Evolutionary conservation across 2,888 invertebrate genomes (phyloP).

Genomic region (Drosophila formosana): DNA sequence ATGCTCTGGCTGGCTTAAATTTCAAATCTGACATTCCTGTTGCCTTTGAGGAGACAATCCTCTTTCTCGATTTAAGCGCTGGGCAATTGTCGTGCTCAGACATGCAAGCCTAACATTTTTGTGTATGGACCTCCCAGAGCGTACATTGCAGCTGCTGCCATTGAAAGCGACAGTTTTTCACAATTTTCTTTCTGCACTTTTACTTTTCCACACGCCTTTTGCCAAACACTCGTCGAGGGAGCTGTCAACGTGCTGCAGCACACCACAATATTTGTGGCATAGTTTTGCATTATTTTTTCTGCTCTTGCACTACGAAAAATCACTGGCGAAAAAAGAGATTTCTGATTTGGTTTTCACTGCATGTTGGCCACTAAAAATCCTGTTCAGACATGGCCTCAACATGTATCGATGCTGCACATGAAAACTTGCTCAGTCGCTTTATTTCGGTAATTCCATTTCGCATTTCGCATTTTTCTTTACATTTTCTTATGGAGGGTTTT

Average conservation of each 20-base stretch:
- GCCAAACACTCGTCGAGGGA: constrained; percentile 19
- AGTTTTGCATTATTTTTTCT: constrained; percentile 44
- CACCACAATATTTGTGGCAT: constrained; percentile 46
- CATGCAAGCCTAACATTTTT: constrained; percentile 18
- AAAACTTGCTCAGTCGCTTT: constrained; percentile 39
- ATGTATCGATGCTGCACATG: constrained; percentile 47
- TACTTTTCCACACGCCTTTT: constrained; percentile 12
- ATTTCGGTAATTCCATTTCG: constrained; percentile 5
- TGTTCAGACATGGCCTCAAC: constrained; percentile 48
- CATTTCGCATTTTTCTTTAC: constrained; percentile 29
- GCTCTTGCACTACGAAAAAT: not conserved
- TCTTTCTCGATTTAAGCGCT: constrained; percentile 20
- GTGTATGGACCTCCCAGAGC: constrained; percentile 1
- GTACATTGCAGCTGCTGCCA: constrained; percentile 26
- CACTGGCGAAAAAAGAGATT: constrained; percentile 35
- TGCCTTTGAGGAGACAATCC: not conserved
- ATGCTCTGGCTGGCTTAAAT: not conserved
- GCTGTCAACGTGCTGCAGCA: constrained; percentile 41
- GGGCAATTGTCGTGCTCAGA: constrained; percentile 35
- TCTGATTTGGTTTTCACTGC: constrained; percentile 45
- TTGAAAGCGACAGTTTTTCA: not conserved
- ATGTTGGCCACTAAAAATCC: constrained; percentile 41
- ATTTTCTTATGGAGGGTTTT: constrained; percentile 21
- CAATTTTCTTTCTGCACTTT: constrained; percentile 32
- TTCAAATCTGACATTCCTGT: constrained; percentile 4